Evolutionary conservation across 92 coral and sea anemone genomes (phyloP).

Genomic region (Blastomussa wellsi): DNA sequence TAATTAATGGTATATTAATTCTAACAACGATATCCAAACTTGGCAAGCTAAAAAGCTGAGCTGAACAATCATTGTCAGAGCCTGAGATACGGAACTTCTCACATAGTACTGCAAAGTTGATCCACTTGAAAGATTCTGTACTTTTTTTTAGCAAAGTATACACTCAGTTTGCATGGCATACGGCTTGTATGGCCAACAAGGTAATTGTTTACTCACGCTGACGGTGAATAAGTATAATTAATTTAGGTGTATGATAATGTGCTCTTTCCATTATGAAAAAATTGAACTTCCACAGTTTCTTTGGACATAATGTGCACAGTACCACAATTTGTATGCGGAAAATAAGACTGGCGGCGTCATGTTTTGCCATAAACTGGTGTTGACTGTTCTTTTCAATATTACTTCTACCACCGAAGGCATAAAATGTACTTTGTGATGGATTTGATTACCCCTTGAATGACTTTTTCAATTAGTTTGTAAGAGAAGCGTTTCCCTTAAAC

Average conservation of each 20-base stretch:
- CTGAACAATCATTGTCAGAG: background rate
- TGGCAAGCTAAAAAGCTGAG: background rate
- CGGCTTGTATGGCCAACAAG: background rate
- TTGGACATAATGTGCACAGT: background rate
- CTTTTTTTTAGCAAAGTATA: background rate
- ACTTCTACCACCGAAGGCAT: background rate
- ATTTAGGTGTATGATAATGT: background rate
- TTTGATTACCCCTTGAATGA: background rate
- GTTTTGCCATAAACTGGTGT: background rate
- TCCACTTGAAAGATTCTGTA: background rate
- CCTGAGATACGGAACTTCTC: background rate
- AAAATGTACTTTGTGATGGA: background rate
- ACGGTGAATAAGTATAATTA: background rate
- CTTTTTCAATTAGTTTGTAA: conserved; percentile 1
- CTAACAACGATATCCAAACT: background rate
- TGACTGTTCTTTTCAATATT: background rate
- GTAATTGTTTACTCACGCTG: background rate
- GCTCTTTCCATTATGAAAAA: background rate
- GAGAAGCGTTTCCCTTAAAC: background rate
- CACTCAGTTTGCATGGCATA: background rate
- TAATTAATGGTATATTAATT: background rate
- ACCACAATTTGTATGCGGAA: background rate
- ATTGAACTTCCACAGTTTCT: background rate
- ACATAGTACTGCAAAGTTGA: background rate
- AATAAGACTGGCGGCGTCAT: background rate